These are phyloP conservation scores for Riptortus pedestris DNA, from an alignment of 1,140 invertebrate genomes.

Conservation along the genomic window DNA sequence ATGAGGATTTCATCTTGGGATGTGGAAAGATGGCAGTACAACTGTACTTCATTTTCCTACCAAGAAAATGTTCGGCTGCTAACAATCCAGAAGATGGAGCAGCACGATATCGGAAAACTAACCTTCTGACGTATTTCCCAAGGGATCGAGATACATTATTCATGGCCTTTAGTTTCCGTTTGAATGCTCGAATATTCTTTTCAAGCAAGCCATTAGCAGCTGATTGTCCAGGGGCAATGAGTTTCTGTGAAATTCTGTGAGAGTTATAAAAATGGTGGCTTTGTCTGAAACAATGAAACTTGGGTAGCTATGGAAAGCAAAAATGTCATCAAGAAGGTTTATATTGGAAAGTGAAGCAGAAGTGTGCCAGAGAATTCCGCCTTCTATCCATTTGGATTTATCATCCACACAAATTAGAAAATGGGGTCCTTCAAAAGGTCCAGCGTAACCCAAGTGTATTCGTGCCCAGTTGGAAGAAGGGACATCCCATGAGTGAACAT, in stretches of 20 bases:
- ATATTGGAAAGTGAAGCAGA: conserved; percentile 23
- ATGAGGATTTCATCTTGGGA: no score
- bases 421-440: conserved; percentile 35
- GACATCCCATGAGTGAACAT: conserved; percentile 28
- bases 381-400: conserved; percentile 34
- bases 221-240: conserved; percentile 34
- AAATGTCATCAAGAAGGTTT: conserved; percentile 19
- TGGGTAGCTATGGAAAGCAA: conserved; percentile 22
- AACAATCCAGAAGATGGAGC: neutral
- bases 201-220: conserved; percentile 30
- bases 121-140: neutral
- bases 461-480: conserved; percentile 35
- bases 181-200: conserved; percentile 23
- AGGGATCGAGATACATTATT: conserved; percentile 1
- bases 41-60: neutral
- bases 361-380: conserved; percentile 10
- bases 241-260: conserved; percentile 32
- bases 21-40: no score
- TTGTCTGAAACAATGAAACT: conserved; percentile 24
- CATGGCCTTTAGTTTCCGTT: conserved; percentile 17
- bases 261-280: conserved; percentile 32
- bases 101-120: neutral
- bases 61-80: neutral
- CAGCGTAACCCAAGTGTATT: conserved; percentile 42
- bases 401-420: conserved; percentile 39